These are phyloP conservation scores for Muscicapa comitata DNA, from an alignment of 2,797 vertebrate species.

Conservation along the genomic window DNA sequence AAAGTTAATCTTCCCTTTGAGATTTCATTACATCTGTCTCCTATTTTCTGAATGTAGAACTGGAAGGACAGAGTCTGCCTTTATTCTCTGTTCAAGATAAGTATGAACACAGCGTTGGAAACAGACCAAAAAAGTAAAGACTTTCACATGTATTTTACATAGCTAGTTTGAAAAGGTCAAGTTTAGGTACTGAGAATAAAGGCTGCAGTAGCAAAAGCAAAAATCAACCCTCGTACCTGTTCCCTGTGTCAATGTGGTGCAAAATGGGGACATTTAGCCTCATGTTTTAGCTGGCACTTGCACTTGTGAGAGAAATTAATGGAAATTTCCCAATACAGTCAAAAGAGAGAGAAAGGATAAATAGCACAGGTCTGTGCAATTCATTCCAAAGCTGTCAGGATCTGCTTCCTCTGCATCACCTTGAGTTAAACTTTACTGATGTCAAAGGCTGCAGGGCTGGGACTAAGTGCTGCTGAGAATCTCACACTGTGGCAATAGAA, in stretches of 20 bases:
- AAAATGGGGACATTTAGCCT: background rate
- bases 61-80: background rate
- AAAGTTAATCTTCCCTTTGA: background rate
- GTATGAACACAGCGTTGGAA: background rate
- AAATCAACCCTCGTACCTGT: background rate
- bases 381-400: background rate
- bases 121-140: background rate
- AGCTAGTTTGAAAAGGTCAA: background rate
- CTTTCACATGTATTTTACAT: background rate
- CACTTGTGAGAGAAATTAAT: background rate
- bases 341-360: background rate
- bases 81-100: background rate
- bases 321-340: background rate
- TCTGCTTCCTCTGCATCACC: background rate
- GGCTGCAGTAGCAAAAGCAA: background rate
- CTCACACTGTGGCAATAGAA: background rate
- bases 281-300: background rate
- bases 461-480: background rate
- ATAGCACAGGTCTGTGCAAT: background rate
- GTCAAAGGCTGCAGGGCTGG: background rate
- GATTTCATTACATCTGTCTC: background rate
- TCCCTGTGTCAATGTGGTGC: rapidly evolving
- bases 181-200: background rate
- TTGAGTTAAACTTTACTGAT: background rate
- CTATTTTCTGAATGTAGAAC: background rate